Percentiles rank a stretch among this genome's conserved stretches.
These are phyloP conservation scores for Rousettus leschenaultii DNA, from an alignment of 2,113 vertebrate genomes.

Conservation along the genomic window DNA sequence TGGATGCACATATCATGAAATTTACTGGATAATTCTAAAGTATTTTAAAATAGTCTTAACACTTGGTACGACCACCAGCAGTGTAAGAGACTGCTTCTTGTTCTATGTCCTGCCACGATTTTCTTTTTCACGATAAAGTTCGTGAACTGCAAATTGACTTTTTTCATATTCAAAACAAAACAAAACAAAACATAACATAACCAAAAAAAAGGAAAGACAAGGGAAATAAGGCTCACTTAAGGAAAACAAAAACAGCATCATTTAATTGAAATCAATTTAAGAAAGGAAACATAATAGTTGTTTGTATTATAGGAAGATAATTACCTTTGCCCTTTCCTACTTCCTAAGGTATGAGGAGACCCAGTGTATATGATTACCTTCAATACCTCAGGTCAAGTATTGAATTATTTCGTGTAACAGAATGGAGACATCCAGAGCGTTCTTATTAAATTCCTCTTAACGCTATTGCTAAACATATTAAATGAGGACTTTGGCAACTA, in stretches of 20 bases:
- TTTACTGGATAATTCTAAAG: neutral
- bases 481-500: conserved; percentile 79
- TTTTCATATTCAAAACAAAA: conserved; percentile 40
- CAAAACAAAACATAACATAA: neutral
- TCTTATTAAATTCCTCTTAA: conserved; percentile 77
- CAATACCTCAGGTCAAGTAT: conserved; percentile 72
- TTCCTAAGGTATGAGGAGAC: conserved; percentile 59
- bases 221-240: conserved; percentile 57
- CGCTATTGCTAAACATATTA: conserved; percentile 77
- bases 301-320: conserved; percentile 76
- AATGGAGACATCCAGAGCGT: conserved; percentile 70
- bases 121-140: neutral
- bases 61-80: neutral
- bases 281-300: conserved; percentile 68
- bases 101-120: neutral
- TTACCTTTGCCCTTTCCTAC: conserved; percentile 50
- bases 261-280: conserved; percentile 74
- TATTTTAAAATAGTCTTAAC: neutral
- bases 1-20: neutral
- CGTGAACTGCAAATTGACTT: neutral
- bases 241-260: conserved; percentile 46
- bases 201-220: neutral
- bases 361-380: conserved; percentile 74
- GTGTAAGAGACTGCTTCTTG: neutral
- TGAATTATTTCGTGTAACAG: conserved; percentile 79